Percentiles rank a stretch among this genome's conserved stretches.
Conservation (phyloP, 2,888 invertebrate genomes). For the Ophion ventricosus region DNA sequence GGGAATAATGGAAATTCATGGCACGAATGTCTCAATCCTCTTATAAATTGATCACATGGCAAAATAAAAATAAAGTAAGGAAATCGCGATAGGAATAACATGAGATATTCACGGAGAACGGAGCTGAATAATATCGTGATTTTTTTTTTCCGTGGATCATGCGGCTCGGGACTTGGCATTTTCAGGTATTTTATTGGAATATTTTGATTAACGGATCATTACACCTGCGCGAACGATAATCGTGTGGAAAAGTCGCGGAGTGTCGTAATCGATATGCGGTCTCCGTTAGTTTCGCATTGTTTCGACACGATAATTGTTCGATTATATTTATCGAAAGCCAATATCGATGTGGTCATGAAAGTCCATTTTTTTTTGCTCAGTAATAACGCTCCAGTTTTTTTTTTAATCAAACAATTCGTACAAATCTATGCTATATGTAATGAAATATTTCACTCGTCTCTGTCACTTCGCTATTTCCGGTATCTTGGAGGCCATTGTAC, state of each 20-base stretch:
- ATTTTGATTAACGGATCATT: slow-evolving; percentile 27
- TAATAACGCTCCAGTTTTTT: too few species aligned
- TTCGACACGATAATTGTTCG: slow-evolving; percentile 37
- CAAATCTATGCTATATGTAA: too few species aligned
- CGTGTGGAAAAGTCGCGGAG: slow-evolving; percentile 3
- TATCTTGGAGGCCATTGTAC: too few species aligned
- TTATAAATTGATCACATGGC: too few species aligned
- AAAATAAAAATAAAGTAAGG: too few species aligned
- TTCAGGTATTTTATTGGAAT: neutral
- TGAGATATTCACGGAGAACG: neutral
- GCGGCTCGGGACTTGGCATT: neutral
- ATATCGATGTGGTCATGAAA: neutral
- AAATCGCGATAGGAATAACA: too few species aligned
- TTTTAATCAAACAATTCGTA: too few species aligned
- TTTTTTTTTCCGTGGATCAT: neutral
- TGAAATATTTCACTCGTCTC: too few species aligned
- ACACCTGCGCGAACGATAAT: slow-evolving; percentile 7
- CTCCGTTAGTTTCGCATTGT: slow-evolving; percentile 6
- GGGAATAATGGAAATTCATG: neutral
- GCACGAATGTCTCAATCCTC: neutral
- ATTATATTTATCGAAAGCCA: slow-evolving; percentile 9
- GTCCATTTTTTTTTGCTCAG: too few species aligned
- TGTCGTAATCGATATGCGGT: neutral
- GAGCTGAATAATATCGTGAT: neutral
- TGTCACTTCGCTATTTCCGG: too few species aligned